phyloP scores from a whole-genome alignment of 2,797 vertebrate species.

The Gadopsis marmoratus region DNA sequence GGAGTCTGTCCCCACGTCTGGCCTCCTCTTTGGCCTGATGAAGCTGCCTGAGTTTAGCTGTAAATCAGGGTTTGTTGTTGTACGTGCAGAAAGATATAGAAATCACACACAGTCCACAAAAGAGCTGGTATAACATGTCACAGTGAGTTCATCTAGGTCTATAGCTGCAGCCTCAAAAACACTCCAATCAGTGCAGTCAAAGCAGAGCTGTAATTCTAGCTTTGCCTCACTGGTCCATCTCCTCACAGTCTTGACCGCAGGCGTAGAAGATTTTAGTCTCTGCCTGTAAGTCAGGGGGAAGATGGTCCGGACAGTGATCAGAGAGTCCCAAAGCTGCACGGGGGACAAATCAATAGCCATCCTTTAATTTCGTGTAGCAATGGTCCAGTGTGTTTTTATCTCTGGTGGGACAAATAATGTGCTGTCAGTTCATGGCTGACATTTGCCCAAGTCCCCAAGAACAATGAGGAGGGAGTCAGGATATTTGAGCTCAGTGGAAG shows the following conservation, averaged over 20 bases:
- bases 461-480: background rate
- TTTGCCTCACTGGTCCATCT: background rate
- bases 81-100: background rate
- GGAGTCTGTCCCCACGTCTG: background rate
- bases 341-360: background rate
- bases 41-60: too few relatives aligned
- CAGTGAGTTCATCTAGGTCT: background rate
- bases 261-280: background rate
- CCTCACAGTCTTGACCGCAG: background rate
- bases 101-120: background rate
- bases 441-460: background rate
- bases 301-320: background rate
- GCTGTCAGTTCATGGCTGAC: slow-evolving; percentile 3
- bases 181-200: background rate
- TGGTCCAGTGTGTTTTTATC: background rate
- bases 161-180: background rate
- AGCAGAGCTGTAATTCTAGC: background rate
- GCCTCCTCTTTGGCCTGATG: background rate
- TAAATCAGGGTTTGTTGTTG: background rate
- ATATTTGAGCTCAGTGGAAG: too few relatives aligned
- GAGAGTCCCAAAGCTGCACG: background rate
- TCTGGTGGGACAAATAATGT: background rate
- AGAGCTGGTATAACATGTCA: background rate
- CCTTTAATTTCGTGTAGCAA: background rate
- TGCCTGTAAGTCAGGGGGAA: background rate